Evolutionary conservation across 64 coral and sea anemone genomes (phyloP).

Genomic region (Actinia equina): DNA sequence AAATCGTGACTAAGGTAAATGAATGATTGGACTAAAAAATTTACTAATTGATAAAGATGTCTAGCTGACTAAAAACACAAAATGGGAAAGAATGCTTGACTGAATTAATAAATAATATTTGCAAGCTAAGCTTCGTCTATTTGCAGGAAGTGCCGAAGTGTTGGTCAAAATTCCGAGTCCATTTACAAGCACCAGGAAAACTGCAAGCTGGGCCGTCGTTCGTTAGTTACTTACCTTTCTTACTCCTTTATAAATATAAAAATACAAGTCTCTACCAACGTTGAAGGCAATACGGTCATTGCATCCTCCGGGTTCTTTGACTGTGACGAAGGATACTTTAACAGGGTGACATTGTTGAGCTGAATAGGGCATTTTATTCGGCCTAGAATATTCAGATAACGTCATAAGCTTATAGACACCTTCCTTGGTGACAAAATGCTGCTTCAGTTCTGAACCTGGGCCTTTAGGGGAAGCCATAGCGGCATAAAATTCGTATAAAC

Average conservation of each 20-base stretch:
- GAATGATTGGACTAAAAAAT: background rate
- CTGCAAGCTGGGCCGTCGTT: background rate
- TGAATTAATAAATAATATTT: background rate
- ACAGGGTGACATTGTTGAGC: slow-evolving; percentile 94
- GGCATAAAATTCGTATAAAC: slow-evolving; percentile 20
- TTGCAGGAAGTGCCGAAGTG: background rate
- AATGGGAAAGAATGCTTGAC: background rate
- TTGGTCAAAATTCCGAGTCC: background rate
- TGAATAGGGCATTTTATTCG: slow-evolving; percentile 92
- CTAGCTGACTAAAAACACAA: background rate
- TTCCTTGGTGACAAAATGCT: slow-evolving; percentile 96
- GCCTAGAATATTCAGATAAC: slow-evolving; percentile 94
- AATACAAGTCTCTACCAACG: slow-evolving; percentile 98
- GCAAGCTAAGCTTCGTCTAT: background rate
- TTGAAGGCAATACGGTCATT: slow-evolving; percentile 95
- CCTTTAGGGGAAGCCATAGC: slow-evolving; percentile 88
- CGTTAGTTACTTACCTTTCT: slow-evolving; percentile 72
- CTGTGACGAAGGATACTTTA: slow-evolving; percentile 91
- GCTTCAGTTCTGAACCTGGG: slow-evolving; percentile 78
- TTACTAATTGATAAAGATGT: background rate
- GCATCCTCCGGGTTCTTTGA: slow-evolving; percentile 91
- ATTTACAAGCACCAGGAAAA: background rate
- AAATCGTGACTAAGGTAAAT: background rate
- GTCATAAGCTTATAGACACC: slow-evolving; percentile 88
- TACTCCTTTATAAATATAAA: slow-evolving; percentile 99